These are phyloP conservation scores for fruit fly (Drosophila melanogaster) DNA, from an alignment of 1,140 invertebrate genomes.

Conservation along the genomic window Release_6_plus_ISO1_MT NC_004354.4:2944001-2944500, in stretches of 20 bases:
- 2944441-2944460: conserved; percentile 9
- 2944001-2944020: conserved; percentile 17
- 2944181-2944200: not conserved
- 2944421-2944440: conserved; percentile 36
- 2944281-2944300: not conserved
- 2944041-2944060: conserved; percentile 4
- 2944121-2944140: not conserved
- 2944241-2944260: conserved; percentile 36
- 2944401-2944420: conserved; percentile 12
- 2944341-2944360: not conserved
- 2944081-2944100: conserved; percentile 12
- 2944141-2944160: not conserved
- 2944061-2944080: conserved; percentile 11
- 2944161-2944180: not conserved
- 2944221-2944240: conserved; percentile 54
- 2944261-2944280: not conserved
- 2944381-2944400: not conserved
- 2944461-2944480: conserved; percentile 26
- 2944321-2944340: not conserved
- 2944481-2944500: conserved; percentile 36
- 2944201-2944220: conserved; percentile 17
- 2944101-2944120: conserved; percentile 7
- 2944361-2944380: not conserved
- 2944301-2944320: not conserved
- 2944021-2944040: conserved; percentile 36